Evolutionary conservation across 2,797 vertebrate genomes (phyloP).

Genomic region (Crocodylus rhombifer): DNA sequence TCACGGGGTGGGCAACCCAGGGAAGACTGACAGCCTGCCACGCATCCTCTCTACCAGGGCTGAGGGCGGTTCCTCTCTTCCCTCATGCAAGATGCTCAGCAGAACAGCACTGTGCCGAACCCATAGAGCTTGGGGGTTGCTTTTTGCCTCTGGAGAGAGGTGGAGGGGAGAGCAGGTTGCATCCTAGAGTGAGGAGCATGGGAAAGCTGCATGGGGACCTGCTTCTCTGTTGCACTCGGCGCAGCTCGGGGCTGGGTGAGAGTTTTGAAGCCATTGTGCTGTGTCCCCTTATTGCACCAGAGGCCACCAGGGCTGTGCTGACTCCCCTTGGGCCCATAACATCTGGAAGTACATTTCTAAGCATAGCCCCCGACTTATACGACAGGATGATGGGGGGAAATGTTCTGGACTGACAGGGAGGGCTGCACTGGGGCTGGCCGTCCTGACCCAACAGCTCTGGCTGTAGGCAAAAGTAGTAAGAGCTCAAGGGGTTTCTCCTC

Average conservation of each 20-base stretch:
- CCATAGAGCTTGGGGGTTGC: background rate
- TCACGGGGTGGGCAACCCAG: background rate
- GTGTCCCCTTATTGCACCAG: background rate
- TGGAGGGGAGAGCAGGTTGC: background rate
- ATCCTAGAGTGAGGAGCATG: background rate
- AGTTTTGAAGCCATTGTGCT: background rate
- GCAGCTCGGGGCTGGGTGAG: background rate
- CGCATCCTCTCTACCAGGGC: background rate
- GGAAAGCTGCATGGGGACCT: background rate
- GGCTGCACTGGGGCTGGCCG: background rate
- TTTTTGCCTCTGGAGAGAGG: fast-evolving
- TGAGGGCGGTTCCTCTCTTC: background rate
- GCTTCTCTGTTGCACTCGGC: background rate
- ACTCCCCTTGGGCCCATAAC: background rate
- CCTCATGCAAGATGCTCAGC: background rate
- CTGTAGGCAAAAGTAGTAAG: no score
- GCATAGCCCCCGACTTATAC: background rate
- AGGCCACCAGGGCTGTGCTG: background rate
- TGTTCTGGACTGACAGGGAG: background rate
- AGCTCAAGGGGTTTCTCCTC: no score
- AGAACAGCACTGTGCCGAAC: background rate
- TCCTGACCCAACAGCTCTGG: background rate
- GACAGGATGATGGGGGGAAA: background rate
- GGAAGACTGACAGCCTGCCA: background rate
- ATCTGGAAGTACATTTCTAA: background rate